A percentile compares a stretch with the other conserved stretches of the same genome.
Conservation (phyloP, 2,113 vertebrate species). For the Macquaria australasica region DNA sequence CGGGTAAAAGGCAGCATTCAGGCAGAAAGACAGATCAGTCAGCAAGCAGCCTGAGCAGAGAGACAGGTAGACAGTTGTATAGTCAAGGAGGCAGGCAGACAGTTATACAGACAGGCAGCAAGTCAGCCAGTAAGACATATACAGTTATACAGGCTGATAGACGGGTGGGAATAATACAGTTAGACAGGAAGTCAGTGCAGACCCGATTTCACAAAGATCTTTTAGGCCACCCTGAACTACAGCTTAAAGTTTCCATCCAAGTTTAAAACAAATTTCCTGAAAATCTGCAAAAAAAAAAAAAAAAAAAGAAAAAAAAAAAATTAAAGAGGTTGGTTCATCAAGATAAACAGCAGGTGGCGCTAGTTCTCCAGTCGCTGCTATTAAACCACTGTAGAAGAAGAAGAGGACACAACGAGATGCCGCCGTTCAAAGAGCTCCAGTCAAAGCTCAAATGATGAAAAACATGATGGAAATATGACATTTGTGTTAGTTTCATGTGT, state of each 20-base stretch:
- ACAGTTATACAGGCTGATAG: not conserved
- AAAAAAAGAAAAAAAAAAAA: no score
- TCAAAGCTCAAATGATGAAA: not conserved
- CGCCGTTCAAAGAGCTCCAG: not conserved
- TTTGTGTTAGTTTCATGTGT: not conserved
- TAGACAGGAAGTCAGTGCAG: not conserved
- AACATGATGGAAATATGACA: not conserved
- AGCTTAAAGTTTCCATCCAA: no score
- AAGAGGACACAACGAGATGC: not conserved
- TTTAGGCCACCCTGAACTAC: not conserved
- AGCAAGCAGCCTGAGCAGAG: not conserved
- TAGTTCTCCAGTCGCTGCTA: not conserved
- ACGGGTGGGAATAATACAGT: not conserved
- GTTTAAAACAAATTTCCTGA: not conserved
- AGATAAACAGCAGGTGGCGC: no score
- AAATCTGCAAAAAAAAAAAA: not conserved
- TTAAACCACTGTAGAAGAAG: not conserved
- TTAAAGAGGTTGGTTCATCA: no score
- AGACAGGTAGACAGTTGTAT: not conserved
- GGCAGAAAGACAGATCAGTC: not conserved
- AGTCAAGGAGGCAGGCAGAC: no score
- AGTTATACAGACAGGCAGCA: no score
- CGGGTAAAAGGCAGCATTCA: constrained; percentile 7
- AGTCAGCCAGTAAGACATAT: no score
- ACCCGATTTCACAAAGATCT: not conserved